A percentile compares a stretch with the other conserved stretches of the same genome.
These are phyloP conservation scores for Masticophis lateralis DNA, from an alignment of 2,797 vertebrate species.

Conservation along the genomic window DNA sequence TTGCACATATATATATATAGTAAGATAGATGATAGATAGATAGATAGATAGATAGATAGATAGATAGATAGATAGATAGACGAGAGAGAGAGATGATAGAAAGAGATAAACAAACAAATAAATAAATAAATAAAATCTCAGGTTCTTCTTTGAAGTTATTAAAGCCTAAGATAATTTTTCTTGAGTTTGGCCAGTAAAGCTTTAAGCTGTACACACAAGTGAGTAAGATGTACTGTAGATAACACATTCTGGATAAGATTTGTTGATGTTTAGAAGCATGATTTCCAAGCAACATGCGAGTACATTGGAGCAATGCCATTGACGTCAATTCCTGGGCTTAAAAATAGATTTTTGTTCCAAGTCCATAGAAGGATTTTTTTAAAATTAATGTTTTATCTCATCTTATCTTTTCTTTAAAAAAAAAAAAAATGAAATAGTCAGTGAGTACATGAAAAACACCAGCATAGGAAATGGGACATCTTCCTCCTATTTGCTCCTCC, in stretches of 20 bases:
- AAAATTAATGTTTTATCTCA: neutral
- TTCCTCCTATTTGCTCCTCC: conserved; percentile 44
- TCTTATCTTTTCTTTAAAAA: neutral
- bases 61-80: no score
- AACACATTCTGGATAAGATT: neutral
- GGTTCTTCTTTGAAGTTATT: neutral
- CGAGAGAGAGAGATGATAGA: no score
- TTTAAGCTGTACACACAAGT: neutral
- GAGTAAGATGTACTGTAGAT: neutral
- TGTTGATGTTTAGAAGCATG: neutral
- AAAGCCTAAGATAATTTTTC: neutral
- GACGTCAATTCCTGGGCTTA: neutral
- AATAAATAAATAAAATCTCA: neutral
- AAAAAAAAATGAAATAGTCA: neutral
- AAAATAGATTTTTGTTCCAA: conserved; percentile 6
- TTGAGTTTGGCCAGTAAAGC: neutral
- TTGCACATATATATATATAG: no score
- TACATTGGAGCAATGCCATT: neutral
- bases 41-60: no score
- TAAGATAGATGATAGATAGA: no score
- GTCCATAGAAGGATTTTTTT: neutral
- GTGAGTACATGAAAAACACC: conserved; percentile 1
- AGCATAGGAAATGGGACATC: neutral
- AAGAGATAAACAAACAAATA: neutral
- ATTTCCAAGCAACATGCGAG: neutral